Conservation (phyloP, 2,888 invertebrate species). For the Chalcosyrphus nemorum region DNA sequence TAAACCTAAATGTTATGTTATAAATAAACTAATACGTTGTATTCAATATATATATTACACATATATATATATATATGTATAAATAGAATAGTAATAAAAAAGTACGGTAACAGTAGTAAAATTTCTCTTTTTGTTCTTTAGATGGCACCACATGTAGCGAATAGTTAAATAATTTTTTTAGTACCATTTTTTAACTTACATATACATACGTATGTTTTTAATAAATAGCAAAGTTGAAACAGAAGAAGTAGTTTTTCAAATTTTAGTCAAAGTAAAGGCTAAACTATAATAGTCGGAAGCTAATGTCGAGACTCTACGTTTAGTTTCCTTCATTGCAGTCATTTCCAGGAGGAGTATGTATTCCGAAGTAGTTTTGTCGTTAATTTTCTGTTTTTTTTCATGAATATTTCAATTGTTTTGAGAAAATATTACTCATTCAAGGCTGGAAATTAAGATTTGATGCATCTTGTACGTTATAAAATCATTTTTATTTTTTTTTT, state of each 20-base stretch:
- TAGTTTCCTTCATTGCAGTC: no score
- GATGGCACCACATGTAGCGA: slow-evolving; percentile 33
- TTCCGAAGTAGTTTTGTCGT: no score
- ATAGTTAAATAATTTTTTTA: slow-evolving; percentile 33
- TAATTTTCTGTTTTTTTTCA: no score
- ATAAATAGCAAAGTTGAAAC: background rate
- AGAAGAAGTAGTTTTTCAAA: no score
- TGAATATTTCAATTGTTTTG: no score
- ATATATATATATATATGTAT: slow-evolving; percentile 29
- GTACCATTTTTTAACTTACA: slow-evolving; percentile 6
- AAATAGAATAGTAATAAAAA: slow-evolving; percentile 31
- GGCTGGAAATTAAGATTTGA: no score
- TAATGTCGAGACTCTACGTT: no score
- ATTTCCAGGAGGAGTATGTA: no score
- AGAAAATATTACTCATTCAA: no score
- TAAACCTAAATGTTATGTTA: slow-evolving; percentile 65
- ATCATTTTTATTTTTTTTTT: background rate
- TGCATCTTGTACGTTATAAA: no score
- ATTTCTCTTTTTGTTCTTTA: background rate
- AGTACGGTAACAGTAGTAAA: background rate
- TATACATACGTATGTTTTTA: background rate
- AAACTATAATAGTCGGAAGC: no score
- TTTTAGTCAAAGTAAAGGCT: no score
- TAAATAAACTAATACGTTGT: slow-evolving; percentile 36
- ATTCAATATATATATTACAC: slow-evolving; percentile 30